Evolutionary conservation across 1,140 invertebrate genomes (phyloP).

Genomic region (Agrypnia vestita): DNA sequence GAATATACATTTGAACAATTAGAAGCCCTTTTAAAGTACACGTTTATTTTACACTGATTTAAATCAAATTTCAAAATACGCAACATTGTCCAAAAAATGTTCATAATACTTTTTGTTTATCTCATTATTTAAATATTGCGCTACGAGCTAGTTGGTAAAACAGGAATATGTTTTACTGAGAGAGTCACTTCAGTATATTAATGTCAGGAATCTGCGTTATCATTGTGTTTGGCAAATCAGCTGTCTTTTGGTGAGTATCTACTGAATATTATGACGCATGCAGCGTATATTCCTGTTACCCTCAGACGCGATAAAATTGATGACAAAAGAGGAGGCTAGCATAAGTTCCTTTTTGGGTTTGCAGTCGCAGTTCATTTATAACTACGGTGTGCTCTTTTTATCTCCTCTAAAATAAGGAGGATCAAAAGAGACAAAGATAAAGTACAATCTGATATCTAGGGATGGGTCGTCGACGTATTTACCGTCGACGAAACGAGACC

Average conservation of each 20-base stretch:
- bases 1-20: too few relatives aligned
- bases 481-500: too few relatives aligned
- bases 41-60: too few relatives aligned
- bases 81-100: too few relatives aligned
- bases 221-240: constrained; percentile 51
- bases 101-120: too few relatives aligned
- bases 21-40: too few relatives aligned
- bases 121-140: constrained; percentile 4
- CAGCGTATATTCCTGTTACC: constrained; percentile 31
- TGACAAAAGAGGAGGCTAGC: constrained; percentile 29
- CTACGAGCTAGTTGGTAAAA: constrained; percentile 33
- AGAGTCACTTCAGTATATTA: not conserved
- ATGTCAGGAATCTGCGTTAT: constrained; percentile 51
- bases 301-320: constrained; percentile 13
- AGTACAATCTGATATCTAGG: not conserved
- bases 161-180: constrained; percentile 14
- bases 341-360: not conserved
- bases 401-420: not conserved
- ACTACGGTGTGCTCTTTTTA: constrained; percentile 10
- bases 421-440: constrained; percentile 43
- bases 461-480: constrained; percentile 2
- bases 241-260: constrained; percentile 41
- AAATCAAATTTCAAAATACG: too few relatives aligned
- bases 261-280: constrained; percentile 13
- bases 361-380: constrained; percentile 3